Evolutionary conservation across 2,113 vertebrate genomes (phyloP), one percentile per base, ranked within the genome.

Genomic region (Campylomormyrus tamandua): DNA sequence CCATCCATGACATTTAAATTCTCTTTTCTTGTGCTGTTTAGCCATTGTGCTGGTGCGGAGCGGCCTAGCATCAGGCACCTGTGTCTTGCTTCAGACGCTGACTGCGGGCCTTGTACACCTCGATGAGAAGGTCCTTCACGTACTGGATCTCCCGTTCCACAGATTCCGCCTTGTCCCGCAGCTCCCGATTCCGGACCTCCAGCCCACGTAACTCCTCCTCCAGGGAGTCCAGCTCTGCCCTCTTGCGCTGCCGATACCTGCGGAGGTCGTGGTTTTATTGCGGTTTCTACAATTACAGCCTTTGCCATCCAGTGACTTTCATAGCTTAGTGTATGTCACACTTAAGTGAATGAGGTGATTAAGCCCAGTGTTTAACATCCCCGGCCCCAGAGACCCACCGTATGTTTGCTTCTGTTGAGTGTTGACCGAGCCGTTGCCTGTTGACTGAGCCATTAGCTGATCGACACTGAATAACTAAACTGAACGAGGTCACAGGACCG

Each of bases 141-240:
- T 98, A 98, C 93, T 98, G 97, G 94, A 98, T 98, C 92, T 98
- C 97, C 66, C 97, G 94, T 92, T 98, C 97, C 92, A 98, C 97
- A 0, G 97, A 98, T 93, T 98, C 97, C 0, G 97, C 97, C 95
- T 98, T 96, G 94, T 98, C 97, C 50, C 96, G 94, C 62, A 98
- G 96, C 93, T 98, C 97, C 7, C 97, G 95, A 94, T 98, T 98
- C 91, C 96, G 95, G 0, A 97, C 97, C 93, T 98, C 97, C 52
- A 98, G 95, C 83, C 95, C 95, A 87, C 97, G 97, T 89, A 97
- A 96, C 95, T 98, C 97, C 91, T 97, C 97, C 94, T 98, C 97
- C 94, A 98, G 95, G 91, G 95, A 96, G 93, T 98, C 97, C 11
- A 97, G 96, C 96, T 98, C 97, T 87, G 96, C 97, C 93, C 97